Conservation (phyloP, 2,797 vertebrate species). For the Hemibagrus guttatus region DNA sequence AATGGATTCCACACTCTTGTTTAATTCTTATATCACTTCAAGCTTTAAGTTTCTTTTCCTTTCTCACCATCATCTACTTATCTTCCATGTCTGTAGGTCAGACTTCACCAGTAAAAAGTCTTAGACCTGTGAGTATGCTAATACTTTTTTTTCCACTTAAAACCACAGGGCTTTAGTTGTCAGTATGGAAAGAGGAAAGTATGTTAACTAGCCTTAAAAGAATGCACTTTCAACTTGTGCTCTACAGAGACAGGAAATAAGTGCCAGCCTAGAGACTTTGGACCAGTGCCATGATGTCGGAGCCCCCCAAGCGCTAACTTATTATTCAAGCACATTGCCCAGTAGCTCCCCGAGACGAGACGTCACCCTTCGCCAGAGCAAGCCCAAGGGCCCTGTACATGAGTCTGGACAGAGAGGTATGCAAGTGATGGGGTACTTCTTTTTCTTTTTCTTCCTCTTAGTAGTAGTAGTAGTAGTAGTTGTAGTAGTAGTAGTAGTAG, state of each 20-base stretch:
- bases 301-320: conserved; percentile 80
- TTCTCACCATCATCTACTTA: conserved; percentile 38
- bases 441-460: background rate
- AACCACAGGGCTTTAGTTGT: background rate
- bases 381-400: conserved; percentile 86
- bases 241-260: conserved; percentile 79
- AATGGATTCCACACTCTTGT: background rate
- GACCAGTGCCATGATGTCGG: conserved; percentile 63
- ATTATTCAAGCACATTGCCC: conserved; percentile 76
- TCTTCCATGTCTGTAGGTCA: conserved; percentile 79
- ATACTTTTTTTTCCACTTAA: conserved; percentile 9
- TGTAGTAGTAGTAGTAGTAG: too few relatives aligned
- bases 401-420: conserved; percentile 22
- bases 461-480: too few relatives aligned
- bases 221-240: background rate
- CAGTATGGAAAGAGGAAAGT: background rate
- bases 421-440: background rate
- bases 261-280: conserved; percentile 82
- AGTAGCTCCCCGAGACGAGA: conserved; percentile 89
- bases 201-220: conserved; percentile 18
- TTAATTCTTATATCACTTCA: background rate
- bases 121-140: conserved; percentile 78
- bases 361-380: conserved; percentile 89
- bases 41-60: conserved; percentile 4
- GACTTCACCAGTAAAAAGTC: conserved; percentile 90